Conservation (phyloP, 2,888 invertebrate genomes). For the Scaptomyza cyrtandrae region DNA sequence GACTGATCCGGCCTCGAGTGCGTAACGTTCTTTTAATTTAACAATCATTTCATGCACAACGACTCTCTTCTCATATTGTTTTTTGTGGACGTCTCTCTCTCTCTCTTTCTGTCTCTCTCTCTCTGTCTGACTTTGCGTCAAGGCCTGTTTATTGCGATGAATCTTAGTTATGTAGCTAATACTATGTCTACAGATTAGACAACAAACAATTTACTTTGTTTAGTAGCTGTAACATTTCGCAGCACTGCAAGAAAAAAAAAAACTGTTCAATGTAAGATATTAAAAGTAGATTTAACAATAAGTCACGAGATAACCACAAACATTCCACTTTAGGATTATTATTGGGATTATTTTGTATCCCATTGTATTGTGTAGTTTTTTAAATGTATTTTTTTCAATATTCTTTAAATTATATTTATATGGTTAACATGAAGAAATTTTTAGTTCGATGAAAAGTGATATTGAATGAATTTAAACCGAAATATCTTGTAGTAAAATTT, state of each 20-base stretch:
- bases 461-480: too few species aligned
- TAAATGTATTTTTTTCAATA: too few species aligned
- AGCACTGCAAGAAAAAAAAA: constrained; percentile 52
- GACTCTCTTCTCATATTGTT: constrained; percentile 39
- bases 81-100: constrained; percentile 2
- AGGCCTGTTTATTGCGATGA: constrained; percentile 21
- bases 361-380: too few species aligned
- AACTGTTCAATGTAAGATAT: too few species aligned
- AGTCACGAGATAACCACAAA: too few species aligned
- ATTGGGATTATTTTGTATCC: too few species aligned
- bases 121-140: constrained; percentile 31
- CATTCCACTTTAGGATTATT: too few species aligned
- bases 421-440: too few species aligned
- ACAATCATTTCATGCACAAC: constrained; percentile 65
- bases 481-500: too few species aligned
- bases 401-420: too few species aligned
- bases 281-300: too few species aligned
- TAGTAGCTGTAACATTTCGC: constrained; percentile 3
- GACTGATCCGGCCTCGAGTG: constrained; percentile 66
- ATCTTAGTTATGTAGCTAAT: constrained; percentile 25
- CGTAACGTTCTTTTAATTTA: constrained; percentile 76
- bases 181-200: constrained; percentile 54
- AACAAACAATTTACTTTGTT: constrained; percentile 29
- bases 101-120: constrained; percentile 8
- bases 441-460: too few species aligned